Conservation (phyloP, 2,797 vertebrate species). For the Thripadectes ignobilis region DNA sequence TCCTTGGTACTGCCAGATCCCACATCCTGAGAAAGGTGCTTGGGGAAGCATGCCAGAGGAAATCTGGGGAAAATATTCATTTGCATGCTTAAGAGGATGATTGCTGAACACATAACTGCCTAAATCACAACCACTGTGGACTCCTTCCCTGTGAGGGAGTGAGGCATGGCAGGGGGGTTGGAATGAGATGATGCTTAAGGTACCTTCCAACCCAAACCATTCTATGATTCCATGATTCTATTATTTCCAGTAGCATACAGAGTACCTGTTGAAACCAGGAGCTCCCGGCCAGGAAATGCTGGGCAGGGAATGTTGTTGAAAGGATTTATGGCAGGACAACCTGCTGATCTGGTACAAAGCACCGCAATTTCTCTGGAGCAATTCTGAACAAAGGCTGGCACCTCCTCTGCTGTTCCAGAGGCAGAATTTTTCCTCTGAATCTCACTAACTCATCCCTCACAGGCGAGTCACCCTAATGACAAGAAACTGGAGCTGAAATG, state of each 20-base stretch:
- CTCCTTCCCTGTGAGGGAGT: not conserved
- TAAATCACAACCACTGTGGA: not conserved
- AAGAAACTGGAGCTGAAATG: constrained; percentile 57
- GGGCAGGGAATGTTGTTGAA: not conserved
- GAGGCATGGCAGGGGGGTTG: not conserved
- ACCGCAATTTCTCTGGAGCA: not conserved
- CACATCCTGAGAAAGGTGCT: not conserved
- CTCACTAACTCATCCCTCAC: not conserved
- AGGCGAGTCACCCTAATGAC: constrained; percentile 22
- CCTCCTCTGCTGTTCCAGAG: constrained; percentile 9
- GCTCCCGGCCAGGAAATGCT: not conserved
- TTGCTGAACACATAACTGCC: not conserved
- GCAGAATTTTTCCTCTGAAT: constrained; percentile 1
- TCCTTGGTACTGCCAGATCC: not conserved
- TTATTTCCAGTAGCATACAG: not conserved
- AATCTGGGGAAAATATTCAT: not conserved
- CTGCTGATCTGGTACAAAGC: not conserved
- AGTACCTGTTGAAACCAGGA: not conserved
- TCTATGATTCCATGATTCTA: not conserved
- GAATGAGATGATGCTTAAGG: not conserved
- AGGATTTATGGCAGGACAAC: not conserved
- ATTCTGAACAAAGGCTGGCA: constrained; percentile 25
- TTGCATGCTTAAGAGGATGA: not conserved
- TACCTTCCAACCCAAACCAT: not conserved
- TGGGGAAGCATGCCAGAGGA: not conserved